Conservation (phyloP, 1,140 invertebrate genomes). For the Sycobia sp. region DNA sequence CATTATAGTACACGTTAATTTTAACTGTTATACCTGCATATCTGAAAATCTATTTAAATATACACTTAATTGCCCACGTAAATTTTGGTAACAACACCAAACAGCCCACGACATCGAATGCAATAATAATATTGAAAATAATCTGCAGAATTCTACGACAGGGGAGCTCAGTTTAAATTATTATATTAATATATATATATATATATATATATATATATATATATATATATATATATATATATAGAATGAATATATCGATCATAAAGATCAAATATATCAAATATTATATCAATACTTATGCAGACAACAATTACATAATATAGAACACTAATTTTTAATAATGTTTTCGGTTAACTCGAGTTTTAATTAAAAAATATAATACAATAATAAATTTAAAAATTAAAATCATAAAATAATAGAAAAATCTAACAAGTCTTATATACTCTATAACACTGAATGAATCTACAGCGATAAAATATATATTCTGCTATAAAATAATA, state of each 20-base stretch:
- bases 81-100: conserved; percentile 41
- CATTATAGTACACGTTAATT: too few relatives aligned
- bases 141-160: conserved; percentile 12
- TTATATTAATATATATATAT: too few relatives aligned
- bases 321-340: too few relatives aligned
- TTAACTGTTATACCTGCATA: too few relatives aligned
- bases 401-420: too few relatives aligned
- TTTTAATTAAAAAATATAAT: background rate
- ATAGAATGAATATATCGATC: conserved; percentile 1
- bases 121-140: conserved; percentile 47
- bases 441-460: too few relatives aligned
- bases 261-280: conserved; percentile 33
- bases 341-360: too few relatives aligned
- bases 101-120: conserved; percentile 50
- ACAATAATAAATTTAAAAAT: background rate
- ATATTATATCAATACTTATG: conserved; percentile 21
- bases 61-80: background rate
- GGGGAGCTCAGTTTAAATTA: background rate
- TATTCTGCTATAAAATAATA: too few relatives aligned
- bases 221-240: too few relatives aligned
- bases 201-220: too few relatives aligned
- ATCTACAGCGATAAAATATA: too few relatives aligned
- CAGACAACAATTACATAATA: conserved; percentile 2
- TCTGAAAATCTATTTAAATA: background rate
- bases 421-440: too few relatives aligned